These are phyloP conservation scores for Helicoverpa zea DNA, from an alignment of 1,140 invertebrate species.

Conservation along the genomic window DNA sequence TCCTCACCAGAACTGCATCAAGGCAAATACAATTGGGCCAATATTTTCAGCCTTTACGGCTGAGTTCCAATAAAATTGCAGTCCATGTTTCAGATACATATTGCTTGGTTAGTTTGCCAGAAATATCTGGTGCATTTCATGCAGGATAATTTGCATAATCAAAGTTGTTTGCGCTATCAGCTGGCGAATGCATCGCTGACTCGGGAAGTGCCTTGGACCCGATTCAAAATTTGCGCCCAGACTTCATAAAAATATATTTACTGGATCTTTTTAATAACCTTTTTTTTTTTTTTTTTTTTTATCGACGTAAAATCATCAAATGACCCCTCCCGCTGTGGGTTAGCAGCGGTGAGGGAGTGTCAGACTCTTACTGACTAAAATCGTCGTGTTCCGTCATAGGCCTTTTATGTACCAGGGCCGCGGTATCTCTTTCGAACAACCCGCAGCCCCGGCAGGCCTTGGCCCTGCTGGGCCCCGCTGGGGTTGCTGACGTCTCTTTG, in stretches of 20 bases:
- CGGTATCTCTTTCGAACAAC: too few species aligned
- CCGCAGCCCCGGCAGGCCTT: too few species aligned
- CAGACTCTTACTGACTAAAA: too few species aligned
- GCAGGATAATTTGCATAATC: slow-evolving; percentile 38
- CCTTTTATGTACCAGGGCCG: too few species aligned
- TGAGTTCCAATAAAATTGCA: neutral
- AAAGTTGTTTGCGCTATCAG: slow-evolving; percentile 32
- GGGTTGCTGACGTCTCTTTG: too few species aligned
- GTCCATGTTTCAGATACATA: neutral
- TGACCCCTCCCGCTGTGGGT: too few species aligned
- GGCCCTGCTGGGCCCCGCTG: too few species aligned
- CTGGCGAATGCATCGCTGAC: slow-evolving; percentile 25
- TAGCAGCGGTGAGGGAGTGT: too few species aligned
- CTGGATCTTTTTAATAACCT: neutral
- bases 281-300: too few species aligned
- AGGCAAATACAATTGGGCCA: neutral
- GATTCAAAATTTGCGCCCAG: slow-evolving; percentile 18
- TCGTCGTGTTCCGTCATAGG: too few species aligned
- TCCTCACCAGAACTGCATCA: too few species aligned
- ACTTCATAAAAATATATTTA: slow-evolving; percentile 25
- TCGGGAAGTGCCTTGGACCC: slow-evolving; percentile 31
- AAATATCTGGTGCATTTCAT: slow-evolving; percentile 19
- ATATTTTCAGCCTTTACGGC: neutral
- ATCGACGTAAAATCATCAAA: too few species aligned
- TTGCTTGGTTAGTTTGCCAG: slow-evolving; percentile 15